Percentiles rank a stretch among this genome's conserved stretches.
Conservation (phyloP, 2,113 vertebrate genomes). For the Psilopogon haemacephalus region DNA sequence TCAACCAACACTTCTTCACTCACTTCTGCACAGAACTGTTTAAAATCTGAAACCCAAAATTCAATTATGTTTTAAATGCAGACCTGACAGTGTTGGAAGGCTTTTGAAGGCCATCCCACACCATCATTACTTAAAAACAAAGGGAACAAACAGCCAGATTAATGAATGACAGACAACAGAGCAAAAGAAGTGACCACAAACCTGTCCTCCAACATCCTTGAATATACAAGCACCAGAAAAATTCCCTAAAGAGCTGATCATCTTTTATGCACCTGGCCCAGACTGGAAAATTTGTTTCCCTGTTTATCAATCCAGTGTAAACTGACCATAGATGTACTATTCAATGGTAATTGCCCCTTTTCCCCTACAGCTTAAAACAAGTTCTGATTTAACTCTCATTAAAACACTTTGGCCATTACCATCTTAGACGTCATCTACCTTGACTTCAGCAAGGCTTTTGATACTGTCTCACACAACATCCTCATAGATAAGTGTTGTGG, state of each 20-base stretch:
- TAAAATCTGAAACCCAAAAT: not conserved
- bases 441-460: too few species aligned
- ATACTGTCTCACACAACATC: too few species aligned
- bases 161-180: not conserved
- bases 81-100: not conserved
- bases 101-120: not conserved
- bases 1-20: not conserved
- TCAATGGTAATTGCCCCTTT: rapidly evolving
- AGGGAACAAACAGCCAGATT: not conserved
- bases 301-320: not conserved
- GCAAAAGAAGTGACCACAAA: not conserved
- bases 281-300: not conserved
- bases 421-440: not conserved
- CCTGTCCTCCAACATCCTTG: not conserved
- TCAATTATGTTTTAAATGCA: not conserved
- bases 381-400: not conserved
- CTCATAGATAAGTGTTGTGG: too few species aligned
- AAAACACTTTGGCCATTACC: not conserved
- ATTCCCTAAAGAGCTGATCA: not conserved
- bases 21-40: not conserved
- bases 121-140: not conserved
- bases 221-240: rapidly evolving
- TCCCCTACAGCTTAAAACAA: not conserved
- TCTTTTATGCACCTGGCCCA: not conserved
- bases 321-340: not conserved